A percentile compares a stretch with the other conserved stretches of the same genome.
Conservation (phyloP, 1,140 invertebrate species). For the Pseudomyrmex pallidus region DNA sequence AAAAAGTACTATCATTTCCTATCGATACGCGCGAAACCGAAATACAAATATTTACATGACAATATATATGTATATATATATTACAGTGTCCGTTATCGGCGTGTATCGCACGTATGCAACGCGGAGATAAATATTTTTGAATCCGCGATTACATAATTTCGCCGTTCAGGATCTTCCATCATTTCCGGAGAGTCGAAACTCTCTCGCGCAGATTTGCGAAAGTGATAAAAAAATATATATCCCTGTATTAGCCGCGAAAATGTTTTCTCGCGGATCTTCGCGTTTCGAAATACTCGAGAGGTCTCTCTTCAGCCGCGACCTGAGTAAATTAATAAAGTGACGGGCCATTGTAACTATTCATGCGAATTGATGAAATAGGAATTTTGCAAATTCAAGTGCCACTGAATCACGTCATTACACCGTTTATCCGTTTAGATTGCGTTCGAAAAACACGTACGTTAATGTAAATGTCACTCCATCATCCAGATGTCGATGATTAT, state of each 20-base stretch:
- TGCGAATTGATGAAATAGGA: slow-evolving; percentile 26
- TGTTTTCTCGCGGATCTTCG: too few relatives aligned
- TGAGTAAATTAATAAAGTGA: neutral
- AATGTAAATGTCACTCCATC: slow-evolving; percentile 42
- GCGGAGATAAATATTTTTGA: slow-evolving; percentile 58
- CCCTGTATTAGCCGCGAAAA: neutral
- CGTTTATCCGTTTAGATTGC: slow-evolving; percentile 20
- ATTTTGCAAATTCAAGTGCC: slow-evolving; percentile 42
- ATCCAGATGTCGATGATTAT: slow-evolving; percentile 46
- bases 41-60: slow-evolving; percentile 56
- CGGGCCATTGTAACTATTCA: slow-evolving; percentile 12
- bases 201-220: slow-evolving; percentile 4
- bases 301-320: too few relatives aligned
- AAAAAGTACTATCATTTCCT: slow-evolving; percentile 34
- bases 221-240: slow-evolving; percentile 18
- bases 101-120: neutral
- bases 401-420: slow-evolving; percentile 35
- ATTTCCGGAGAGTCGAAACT: neutral
- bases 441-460: slow-evolving; percentile 44
- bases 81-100: slow-evolving; percentile 3
- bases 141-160: slow-evolving; percentile 15
- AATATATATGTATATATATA: neutral
- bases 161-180: slow-evolving; percentile 12
- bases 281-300: too few relatives aligned
- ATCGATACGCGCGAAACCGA: slow-evolving; percentile 22